Evolutionary conservation across 2,797 vertebrate genomes (phyloP).

Genomic region (Vultur gryphus): DNA sequence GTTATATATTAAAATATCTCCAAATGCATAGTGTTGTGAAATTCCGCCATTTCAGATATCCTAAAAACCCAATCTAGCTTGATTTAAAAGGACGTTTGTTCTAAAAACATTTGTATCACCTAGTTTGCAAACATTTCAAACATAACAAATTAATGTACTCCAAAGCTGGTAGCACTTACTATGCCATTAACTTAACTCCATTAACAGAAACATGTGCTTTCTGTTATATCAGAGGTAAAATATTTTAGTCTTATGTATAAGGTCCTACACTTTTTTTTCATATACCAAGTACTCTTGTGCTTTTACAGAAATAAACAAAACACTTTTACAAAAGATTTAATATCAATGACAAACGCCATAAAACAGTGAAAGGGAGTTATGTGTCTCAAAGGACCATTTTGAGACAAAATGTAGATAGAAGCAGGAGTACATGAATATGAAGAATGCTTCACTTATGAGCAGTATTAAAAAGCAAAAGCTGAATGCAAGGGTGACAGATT

Average conservation of each 20-base stretch:
- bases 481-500: neutral
- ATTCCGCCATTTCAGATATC: neutral
- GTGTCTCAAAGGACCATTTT: neutral
- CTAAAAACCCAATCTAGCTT: neutral
- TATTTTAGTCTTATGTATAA: neutral
- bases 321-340: neutral
- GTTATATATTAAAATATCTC: neutral
- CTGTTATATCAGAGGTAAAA: neutral
- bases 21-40: neutral
- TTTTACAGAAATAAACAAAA: neutral
- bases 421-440: neutral
- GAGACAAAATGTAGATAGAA: neutral
- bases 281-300: neutral
- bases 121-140: slow-evolving; percentile 29
- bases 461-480: neutral
- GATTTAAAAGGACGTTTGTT: neutral
- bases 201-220: neutral
- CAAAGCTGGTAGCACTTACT: neutral
- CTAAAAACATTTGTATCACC: neutral
- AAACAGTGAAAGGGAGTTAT: neutral
- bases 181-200: neutral
- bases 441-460: neutral
- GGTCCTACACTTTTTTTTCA: neutral
- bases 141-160: neutral
- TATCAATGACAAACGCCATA: neutral